Evolutionary conservation across 2,888 invertebrate species (phyloP), one percentile per base, ranked within the genome.

Genomic region (Platycnemis pennipes): DNA sequence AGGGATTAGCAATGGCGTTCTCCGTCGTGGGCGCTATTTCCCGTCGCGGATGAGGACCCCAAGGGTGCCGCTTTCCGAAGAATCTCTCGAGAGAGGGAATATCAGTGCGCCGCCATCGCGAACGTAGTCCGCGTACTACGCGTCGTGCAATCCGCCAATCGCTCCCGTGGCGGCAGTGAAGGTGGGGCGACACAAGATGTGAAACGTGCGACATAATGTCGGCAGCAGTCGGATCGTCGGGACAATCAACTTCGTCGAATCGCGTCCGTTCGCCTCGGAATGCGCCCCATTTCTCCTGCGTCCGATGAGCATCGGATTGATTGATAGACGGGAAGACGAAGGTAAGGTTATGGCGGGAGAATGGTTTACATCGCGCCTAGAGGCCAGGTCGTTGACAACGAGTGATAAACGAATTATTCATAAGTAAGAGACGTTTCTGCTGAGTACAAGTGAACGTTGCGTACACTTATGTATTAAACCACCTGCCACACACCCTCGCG

Each of bases 1-100:
- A n/a, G n/a, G 26, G 7, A 63, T 63, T 63, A 2, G 22, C 26
- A n/a, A 22, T 26, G 3, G 22, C 63, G 63, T 63, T 19, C 86
- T 42, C n/a, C n/a, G n/a, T n/a, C n/a, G n/a, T n/a, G n/a, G n/a
- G 86, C 86, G 86, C 86, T 86, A 86, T 86, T 86, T 86, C 86
- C 19, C 44, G 37, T 8, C 44, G 86, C 86, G 86, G 86, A n/a
- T 42, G 37, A 42, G 86, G 16, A 44, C 22, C n/a, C 31, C n/a
- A 8, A n/a, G 49, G 49, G 22, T n/a, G 77, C 77, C 31, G n/a
- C n/a, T n/a, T n/a, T n/a, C n/a, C n/a, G n/a, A 26, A 37, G 11
- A 37, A 77, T 77, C 31, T 26, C n/a, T 86, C 19, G 42, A 26
- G 37, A 16, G 42, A 42, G 86, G 86, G 42, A 42, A 86, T 86